Base-by-base conservation (phyloP, 2,113 vertebrate genomes). In the Pontoporia blainvillei region DNA sequence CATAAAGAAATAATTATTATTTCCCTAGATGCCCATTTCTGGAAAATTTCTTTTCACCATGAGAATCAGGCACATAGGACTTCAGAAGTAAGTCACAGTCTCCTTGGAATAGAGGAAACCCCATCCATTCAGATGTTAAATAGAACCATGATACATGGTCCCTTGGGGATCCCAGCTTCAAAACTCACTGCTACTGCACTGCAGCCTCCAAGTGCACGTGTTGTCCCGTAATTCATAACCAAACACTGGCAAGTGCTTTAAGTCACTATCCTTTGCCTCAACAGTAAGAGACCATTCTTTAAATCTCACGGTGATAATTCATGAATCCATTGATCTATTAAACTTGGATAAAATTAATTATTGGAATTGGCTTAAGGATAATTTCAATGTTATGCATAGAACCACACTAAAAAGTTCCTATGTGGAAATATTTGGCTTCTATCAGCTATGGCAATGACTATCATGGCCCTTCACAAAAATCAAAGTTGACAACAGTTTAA, bases 1-100 rank as follows among this genome's bases (percentile, higher is more conserved):
- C 57, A 97, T 82, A 96, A 82, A 94, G 57, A 97, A 98, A 95
- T 54, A 62, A 71, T 61, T 81, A 49, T 64, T 93, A 78, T 96
- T 96, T 98, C 93, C 90, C 88, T 31, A 96, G 87, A 94, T 12
- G 49, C 78, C 9, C 66, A 71, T 86, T 94, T 86, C 86, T 79
- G 52, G 57, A 83, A 76, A 72, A 36, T 75, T 69, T 71, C 61
- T 86, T 93, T 93, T 86, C 57, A 64, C 78, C 67, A 52, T 49
- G 44, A 88, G 72, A 91, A 91, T 78, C 27, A 44, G 13, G 29
- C 36, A 52, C 20, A 4, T 11, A 52, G 23, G 36, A 62, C 64
- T 75, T 96, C 41, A 91, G 59, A 94, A 82, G n/a, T 69, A 92
- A 87, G 93, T 88, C 91, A 29, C 39, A 67, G 71, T 44, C 62